phyloP scores from a whole-genome alignment of 2,888 invertebrate genomes.

The Mesorhabditis belari region DNA sequence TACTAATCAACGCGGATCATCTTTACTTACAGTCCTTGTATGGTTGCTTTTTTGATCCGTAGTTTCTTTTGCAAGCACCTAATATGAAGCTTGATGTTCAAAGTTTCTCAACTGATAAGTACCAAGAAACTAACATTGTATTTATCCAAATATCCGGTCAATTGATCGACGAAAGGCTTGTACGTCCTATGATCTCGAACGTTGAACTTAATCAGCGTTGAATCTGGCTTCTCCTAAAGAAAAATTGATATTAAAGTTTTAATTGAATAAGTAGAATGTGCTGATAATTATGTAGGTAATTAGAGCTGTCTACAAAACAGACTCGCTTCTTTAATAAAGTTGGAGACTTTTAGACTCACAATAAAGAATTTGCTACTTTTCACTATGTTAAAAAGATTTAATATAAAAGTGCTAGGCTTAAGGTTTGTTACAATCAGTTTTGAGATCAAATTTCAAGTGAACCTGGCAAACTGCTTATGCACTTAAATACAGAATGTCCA shows the following conservation, averaged over 20 bases:
- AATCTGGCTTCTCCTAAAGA: conserved; percentile 55
- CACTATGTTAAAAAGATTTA: not conserved
- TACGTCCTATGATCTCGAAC: not conserved
- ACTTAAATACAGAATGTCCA: no score
- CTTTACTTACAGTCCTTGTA: no score
- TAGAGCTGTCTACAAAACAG: not conserved
- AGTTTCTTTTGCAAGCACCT: not conserved
- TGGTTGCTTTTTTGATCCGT: not conserved
- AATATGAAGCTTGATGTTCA: not conserved
- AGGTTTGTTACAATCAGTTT: no score
- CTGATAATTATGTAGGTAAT: no score
- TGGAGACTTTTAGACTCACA: not conserved
- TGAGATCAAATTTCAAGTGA: no score
- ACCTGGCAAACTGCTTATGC: no score
- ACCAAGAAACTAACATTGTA: not conserved
- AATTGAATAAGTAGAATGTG: no score
- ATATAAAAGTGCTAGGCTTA: no score
- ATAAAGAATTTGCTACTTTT: not conserved
- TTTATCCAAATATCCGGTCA: not conserved
- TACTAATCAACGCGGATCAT: no score
- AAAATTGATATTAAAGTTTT: not conserved
- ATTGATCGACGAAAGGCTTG: not conserved
- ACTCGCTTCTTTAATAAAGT: conserved; percentile 52
- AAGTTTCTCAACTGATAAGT: not conserved
- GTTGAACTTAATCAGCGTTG: not conserved